Percentiles rank a stretch among this genome's conserved stretches.
Evolutionary conservation across 2,888 invertebrate genomes (phyloP).

Genomic region (Pollenia angustigena): DNA sequence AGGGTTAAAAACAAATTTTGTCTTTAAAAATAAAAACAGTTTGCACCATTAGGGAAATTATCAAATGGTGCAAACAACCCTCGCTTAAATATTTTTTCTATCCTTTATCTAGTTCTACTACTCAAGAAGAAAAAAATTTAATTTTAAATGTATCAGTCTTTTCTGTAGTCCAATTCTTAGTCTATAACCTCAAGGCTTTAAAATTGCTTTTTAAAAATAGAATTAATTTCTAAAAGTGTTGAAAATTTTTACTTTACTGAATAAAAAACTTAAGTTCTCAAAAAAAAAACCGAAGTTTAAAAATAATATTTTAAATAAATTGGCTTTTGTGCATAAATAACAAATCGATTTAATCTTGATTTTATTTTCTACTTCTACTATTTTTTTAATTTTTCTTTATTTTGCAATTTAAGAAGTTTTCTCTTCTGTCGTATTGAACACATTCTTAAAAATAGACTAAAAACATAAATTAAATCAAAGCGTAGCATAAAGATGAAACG

Average conservation of each 20-base stretch:
- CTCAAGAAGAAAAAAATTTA: background rate
- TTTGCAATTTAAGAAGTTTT: constrained; percentile 4
- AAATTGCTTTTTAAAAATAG: constrained; percentile 26
- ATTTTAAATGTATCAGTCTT: constrained; percentile 8
- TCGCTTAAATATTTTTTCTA: constrained; percentile 1
- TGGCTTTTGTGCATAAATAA: constrained; percentile 42
- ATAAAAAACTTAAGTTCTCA: constrained; percentile 13
- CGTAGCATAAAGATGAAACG: background rate
- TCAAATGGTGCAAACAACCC: background rate
- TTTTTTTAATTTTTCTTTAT: constrained; percentile 12
- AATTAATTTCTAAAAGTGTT: constrained; percentile 4
- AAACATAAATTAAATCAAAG: constrained; percentile 48
- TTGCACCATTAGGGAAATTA: background rate
- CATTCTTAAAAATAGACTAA: constrained; percentile 56
- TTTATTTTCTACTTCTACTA: constrained; percentile 21
- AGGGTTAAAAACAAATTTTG: no score
- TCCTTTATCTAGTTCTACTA: background rate
- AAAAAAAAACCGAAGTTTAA: constrained; percentile 20
- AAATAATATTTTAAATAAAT: constrained; percentile 31
- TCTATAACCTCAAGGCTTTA: constrained; percentile 28
- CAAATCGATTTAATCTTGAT: constrained; percentile 53
- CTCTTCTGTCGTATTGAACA: constrained; percentile 34
- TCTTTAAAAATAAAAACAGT: no score
- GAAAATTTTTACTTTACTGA: constrained; percentile 2
- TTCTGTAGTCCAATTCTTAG: background rate